Evolutionary conservation across 2,888 invertebrate species (phyloP), one percentile per base, ranked within the genome.

Genomic region (Dysmachus trigonus): DNA sequence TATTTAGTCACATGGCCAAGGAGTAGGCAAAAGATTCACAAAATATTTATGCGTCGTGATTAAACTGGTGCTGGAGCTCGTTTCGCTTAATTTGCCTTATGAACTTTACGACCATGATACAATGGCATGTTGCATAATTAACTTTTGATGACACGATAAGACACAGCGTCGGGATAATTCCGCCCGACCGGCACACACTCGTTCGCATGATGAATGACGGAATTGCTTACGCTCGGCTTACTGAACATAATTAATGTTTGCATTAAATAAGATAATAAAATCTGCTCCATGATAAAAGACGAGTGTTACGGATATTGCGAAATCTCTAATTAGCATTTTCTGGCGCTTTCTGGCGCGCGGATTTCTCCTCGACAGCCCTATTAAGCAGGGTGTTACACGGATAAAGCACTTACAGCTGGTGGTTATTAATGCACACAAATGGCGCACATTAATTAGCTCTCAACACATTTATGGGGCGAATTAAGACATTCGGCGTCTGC

Each of bases 401-500:
- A 87, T 87, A 71, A 87, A 85, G 62, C 31, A 77, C 72, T 83
- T 87, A 85, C 77, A 82, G 73, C 72, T 73, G 81, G 85, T 62
- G 41, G 86, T 87, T 86, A 87, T 86, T 86, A 87, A 87, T 87
- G 87, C 83, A 87, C 82, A 62, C 87, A 87, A 87, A 87, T 87
- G 87, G 87, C 83, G 86, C 41, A 83, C 87, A 87, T 87, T 87
- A 87, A 87, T 87, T 87, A 87, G 83, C 87, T 87, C 47, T 62
- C n/a, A 72, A 74, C 83, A 86, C 83, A 84, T 86, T 83, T 83
- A 83, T 83, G 83, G 83, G 30, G 72, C n/a, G 71, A 83, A 83
- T 83, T 83, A 72, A 83, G 83, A 72, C 83, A 83, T 83, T 83
- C 38, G 83, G 83, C 41, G 83, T 38, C 71, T 30, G 72, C 47